These are phyloP conservation scores for Acinonyx jubatus DNA, from an alignment of 2,113 vertebrate species.

Conservation along the genomic window DNA sequence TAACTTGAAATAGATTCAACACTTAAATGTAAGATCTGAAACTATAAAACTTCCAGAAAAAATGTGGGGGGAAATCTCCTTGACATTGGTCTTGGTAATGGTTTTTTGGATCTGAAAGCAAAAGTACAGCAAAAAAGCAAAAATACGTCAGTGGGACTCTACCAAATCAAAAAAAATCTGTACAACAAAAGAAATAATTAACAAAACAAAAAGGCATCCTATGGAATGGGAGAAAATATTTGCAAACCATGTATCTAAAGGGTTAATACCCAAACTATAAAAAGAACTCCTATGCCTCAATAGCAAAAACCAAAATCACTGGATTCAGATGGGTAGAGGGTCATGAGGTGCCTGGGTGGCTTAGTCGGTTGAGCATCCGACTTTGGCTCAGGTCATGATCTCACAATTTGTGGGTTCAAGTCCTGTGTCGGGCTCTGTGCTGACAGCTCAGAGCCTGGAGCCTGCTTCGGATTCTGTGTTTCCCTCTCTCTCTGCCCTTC, in stretches of 20 bases:
- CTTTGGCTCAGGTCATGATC: too few species aligned
- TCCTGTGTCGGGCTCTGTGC: accelerated
- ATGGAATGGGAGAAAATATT: neutral
- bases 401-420: too few species aligned
- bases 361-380: too few species aligned
- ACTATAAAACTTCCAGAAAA: neutral
- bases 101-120: neutral
- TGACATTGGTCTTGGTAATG: neutral
- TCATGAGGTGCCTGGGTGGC: neutral
- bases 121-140: neutral
- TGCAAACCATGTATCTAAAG: neutral
- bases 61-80: neutral
- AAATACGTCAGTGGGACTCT: neutral
- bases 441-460: too few species aligned
- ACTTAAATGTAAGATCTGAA: neutral
- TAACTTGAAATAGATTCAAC: neutral
- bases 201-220: neutral
- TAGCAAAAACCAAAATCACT: neutral
- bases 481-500: too few species aligned
- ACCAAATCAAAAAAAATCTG: neutral
- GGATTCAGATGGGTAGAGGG: neutral
- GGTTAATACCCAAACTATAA: neutral
- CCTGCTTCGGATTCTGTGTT: too few species aligned
- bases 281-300: neutral
- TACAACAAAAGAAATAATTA: neutral